Evolutionary conservation across 2,113 vertebrate genomes (phyloP), one percentile per base, ranked within the genome.

Genomic region (Proteles cristata): DNA sequence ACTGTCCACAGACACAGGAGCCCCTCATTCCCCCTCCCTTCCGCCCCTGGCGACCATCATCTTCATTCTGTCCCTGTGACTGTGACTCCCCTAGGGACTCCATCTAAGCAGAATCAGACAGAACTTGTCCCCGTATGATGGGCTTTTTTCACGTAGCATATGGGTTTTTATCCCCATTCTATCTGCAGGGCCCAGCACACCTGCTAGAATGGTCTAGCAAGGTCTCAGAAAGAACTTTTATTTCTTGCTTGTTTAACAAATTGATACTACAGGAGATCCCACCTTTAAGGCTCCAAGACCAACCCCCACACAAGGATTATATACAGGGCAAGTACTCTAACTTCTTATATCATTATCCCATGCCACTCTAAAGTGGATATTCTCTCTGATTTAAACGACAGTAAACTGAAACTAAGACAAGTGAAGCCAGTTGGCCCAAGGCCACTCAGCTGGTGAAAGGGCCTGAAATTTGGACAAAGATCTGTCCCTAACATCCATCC

Each of bases 1-100:
- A 63, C 45, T 3, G 1, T 2, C 14, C 31, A 35, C 25, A 10
- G 1, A 43, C 43, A 6, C 4, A 9, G 7, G 2, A 43, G 39
- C 17, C 55, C 58, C 28, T 28, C 25, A 0, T 35, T 19, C 14
- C 4, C 2, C 1, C 50, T 39, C 43, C 10, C 9, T 25, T 12
- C 5, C 14, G 61, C 23, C 63, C 55, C 43, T n/a, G 39, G 33
- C 19, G 23, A 5, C 39, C n/a, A 11, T 11, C 12, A 61, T 61
- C 58, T 8, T 43, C n/a, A 26, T 94, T 50, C 55, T 21, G 31
- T 39, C 28, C n/a, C 58, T 50, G 1, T 33, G 77, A 48, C 33
- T n/a, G 3, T 66, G 39, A 23, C 77, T 17, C 21, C 39, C 35
- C 43, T 33, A 66, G 43, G n/a, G 48, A 48, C 15, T 26, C 21